Evolutionary conservation across 2,888 invertebrate species (phyloP), one percentile per base, ranked within the genome.

Genomic region (Drosophila maculinotata): DNA sequence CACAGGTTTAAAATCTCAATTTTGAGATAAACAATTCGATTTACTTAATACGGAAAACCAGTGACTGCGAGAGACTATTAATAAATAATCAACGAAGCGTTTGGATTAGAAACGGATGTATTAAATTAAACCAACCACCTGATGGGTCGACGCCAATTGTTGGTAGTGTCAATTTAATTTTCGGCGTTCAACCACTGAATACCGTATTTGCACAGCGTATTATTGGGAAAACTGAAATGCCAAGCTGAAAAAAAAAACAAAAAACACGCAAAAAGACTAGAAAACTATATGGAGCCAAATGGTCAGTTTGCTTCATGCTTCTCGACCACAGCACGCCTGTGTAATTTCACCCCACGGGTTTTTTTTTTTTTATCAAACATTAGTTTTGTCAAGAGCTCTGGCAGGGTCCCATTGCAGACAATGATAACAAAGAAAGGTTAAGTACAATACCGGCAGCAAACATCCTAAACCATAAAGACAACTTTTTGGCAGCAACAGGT

Each of bases 371-470:
- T 56, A 49, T 35, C 44, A 38, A 66, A 52, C 42, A 42, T 51
- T 57, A 65, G 45, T 70, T 64, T 48, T 60, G 31, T 47, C n/a
- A 56, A 15, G 39, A 65, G 23, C 47, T 26, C 9, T 36, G 35
- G 8, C 35, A 23, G 12, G 15, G 39, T 49, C 31, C 53, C 39
- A 57, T 39, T 42, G 28, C 42, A 17, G 54, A 63, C 57, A 63
- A 63, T 44, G 45, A 53, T 52, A 49, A 74, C 79, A 75, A 70
- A 58, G 58, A 51, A 51, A 78, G 70, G 62, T 76, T 74, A 74
- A 67, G 58, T 69, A 63, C 65, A 69, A 69, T 68, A 72, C 68
- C 57, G 65, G 42, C 36, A 56, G 54, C 60, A 75, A 75, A 75
- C 76, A 70, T 72, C 53, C 59, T 69, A 63, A 69, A 33, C 57